Base-by-base conservation (phyloP, 30 jellyfish, hydroid and myxozoan genomes). In the Aurelia aurita region DNA sequence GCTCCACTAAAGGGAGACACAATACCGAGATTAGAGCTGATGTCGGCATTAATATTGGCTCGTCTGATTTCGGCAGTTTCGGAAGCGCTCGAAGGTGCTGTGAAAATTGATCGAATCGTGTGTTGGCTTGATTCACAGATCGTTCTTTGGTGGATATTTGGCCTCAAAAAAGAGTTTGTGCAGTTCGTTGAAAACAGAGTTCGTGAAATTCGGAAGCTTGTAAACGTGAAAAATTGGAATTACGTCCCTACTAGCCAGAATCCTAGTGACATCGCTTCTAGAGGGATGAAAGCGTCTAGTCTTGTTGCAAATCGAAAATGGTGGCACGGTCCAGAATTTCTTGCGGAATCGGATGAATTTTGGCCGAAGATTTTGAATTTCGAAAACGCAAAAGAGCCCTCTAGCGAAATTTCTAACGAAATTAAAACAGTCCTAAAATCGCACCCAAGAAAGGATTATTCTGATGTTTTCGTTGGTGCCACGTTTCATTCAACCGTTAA, bases 101-200 rank as follows among this genome's bases (percentile, higher is more conserved):
- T 53, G 25, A 53, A 53, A 53, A 53, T 53, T 53, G 64, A 53
- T 20, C 20, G 25, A 1, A 53, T 53, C 20, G 6, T 16, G 64
- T 53, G 64, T 20, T 53, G 9, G 25, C 25, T 32, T 32, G 44
- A 32, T 32, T 32, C 44, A 32, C 44, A 32, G 44, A 32, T 32
- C 5, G 44, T 32, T 32, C 44, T 32, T 32, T 32, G 44, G 44
- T 32, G 4, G 44, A 32, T 32, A 32, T 32, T 32, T 32, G 2
- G 2, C 5, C 44, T 32, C 44, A 32, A 53, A 53, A 53, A 53
- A 8, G 64, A 20, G 64, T 53, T 53, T 16, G 64, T 27, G 27
- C 86, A 49, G 60, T 74, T 74, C 29, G 6, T 74, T 54, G 74
- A 74, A n/a, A 74, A 53, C 55, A 72, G 73, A 49, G 86, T 74